These are phyloP conservation scores for Mycteria americana DNA, from an alignment of 2,797 vertebrate genomes.

Conservation along the genomic window DNA sequence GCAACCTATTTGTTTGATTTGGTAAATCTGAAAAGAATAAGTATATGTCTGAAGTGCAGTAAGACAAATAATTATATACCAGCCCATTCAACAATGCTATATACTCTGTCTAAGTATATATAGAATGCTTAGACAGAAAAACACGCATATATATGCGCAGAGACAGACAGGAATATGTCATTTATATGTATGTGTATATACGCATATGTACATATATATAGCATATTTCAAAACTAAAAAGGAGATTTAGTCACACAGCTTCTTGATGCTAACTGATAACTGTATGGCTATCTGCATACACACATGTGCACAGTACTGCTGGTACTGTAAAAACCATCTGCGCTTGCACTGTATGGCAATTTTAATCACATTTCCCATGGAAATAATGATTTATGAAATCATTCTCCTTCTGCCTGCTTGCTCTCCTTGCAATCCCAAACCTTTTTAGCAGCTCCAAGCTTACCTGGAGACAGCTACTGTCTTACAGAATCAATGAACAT, in stretches of 20 bases:
- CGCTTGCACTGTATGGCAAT: not conserved
- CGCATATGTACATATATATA: not conserved
- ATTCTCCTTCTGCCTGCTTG: not conserved
- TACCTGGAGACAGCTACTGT: not conserved
- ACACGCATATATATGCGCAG: not conserved
- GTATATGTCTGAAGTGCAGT: not conserved
- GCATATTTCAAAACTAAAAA: not conserved
- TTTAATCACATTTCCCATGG: slow-evolving; percentile 2
- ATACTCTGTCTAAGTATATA: not conserved
- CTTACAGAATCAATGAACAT: not conserved
- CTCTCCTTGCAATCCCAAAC: not conserved
- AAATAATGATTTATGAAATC: slow-evolving; percentile 17
- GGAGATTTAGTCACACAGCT: not conserved
- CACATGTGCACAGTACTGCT: not conserved
- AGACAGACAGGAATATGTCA: not conserved
- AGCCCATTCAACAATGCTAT: not conserved
- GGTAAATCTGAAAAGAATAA: not conserved
- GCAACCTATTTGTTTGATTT: not conserved
- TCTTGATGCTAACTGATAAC: not conserved
- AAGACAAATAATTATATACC: not conserved
- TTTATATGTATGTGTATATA: not conserved
- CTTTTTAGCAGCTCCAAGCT: not conserved
- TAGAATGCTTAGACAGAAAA: not conserved
- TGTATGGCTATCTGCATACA: not conserved
- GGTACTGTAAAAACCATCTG: not conserved